Evolutionary conservation across 1,140 invertebrate genomes (phyloP), one percentile per base, ranked within the genome.

Genomic region (Neodiprion fabricii): DNA sequence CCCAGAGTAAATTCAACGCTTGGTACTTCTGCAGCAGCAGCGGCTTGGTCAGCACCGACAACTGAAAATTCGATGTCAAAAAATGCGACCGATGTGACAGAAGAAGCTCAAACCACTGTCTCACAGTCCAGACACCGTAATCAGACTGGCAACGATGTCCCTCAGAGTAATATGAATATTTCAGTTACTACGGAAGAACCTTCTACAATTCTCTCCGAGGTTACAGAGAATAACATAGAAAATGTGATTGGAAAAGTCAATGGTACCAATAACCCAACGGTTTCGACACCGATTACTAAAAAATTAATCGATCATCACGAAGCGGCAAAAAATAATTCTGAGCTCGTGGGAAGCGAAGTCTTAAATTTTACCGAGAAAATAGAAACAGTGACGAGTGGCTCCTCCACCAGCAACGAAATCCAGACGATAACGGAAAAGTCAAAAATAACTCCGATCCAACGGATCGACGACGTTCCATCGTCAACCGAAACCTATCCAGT

Each of bases 351-450:
- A 17, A 68, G 47, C 49, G 49, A 48, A 71, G 75, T 72, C 67
- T 71, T 50, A 72, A 75, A 75, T 47, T 28, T 66, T 10, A 76
- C 74, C 9, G 76, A 78, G 69, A 48, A 21, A 28, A 66, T 65
- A 7, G 10, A 67, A 53, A 72, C 23, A 48, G 21, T 66, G 40
- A 49, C 70, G 66, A 9, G 67, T 69, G 11, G 47, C 40, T 47
- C 23, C 21, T 47, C 67, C 61, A 11, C 75, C 12, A 77, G 66
- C n/a, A 72, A 40, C 9, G 79, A 81, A 21, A 48, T 78, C 12
- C 80, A 82, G n/a, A 80, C 72, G 11, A 72, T 72, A 9, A 72
- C 8, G 77, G 75, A 66, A 74, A 76, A 14, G 10, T 77, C 76
- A 9, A 70, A 77, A 73, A 28, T 82, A 40, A 75, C 66, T 3